phyloP scores from a whole-genome alignment of 1,140 invertebrate genomes.

The Pristionchus pacificus region DNA sequence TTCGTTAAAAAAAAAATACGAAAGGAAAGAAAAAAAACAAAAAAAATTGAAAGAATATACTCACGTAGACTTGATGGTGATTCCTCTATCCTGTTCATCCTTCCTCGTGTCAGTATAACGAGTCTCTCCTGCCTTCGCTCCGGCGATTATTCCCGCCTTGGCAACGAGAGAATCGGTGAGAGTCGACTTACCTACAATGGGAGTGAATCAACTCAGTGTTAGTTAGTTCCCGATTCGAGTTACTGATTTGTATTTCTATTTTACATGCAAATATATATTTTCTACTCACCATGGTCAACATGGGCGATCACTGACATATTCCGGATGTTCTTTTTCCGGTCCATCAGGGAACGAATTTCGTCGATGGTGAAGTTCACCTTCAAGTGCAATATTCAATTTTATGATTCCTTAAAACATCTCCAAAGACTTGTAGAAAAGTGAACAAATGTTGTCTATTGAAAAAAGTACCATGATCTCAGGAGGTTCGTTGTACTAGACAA shows the following conservation, averaged over 20 bases:
- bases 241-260: too few relatives aligned
- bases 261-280: too few relatives aligned
- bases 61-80: not conserved
- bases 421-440: too few relatives aligned
- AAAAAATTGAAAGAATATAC: not conserved
- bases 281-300: not conserved
- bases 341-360: constrained; percentile 75
- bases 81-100: not conserved
- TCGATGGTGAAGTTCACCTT: constrained; percentile 99
- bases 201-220: not conserved
- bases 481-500: too few relatives aligned
- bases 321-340: not conserved
- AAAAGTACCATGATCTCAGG: too few relatives aligned
- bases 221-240: not conserved
- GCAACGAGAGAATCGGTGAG: not conserved
- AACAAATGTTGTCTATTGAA: too few relatives aligned
- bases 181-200: not conserved
- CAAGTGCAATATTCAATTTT: too few relatives aligned
- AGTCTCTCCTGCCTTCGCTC: not conserved
- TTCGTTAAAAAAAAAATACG: not conserved
- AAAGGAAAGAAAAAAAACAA: not conserved
- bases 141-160: not conserved
- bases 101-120: not conserved
- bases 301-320: not conserved
- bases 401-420: too few relatives aligned